phyloP scores from a whole-genome alignment of 64 coral and sea anemone species.

The Stichodactyla mertensii region DNA sequence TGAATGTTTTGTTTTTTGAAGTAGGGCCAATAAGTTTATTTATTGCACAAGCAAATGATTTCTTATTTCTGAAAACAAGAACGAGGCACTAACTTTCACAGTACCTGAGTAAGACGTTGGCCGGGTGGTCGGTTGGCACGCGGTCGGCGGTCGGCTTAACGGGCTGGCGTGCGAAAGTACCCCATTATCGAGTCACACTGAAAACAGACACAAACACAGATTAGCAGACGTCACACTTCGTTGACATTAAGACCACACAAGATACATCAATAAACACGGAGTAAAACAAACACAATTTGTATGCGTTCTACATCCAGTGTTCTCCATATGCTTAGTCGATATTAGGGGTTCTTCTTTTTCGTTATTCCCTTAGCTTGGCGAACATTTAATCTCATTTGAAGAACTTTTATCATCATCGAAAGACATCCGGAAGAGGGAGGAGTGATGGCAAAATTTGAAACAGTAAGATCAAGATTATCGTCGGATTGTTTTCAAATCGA shows the following conservation, averaged over 20 bases:
- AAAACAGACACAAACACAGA: background rate
- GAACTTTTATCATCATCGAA: background rate
- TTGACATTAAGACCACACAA: background rate
- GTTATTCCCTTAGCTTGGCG: background rate
- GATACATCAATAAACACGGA: background rate
- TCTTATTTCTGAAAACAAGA: background rate
- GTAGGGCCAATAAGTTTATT: too few relatives aligned
- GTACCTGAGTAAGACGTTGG: too few relatives aligned
- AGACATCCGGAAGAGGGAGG: conserved; percentile 3
- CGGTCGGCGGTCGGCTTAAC: background rate
- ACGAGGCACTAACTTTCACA: too few relatives aligned
- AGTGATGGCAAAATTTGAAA: background rate
- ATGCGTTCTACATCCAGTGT: too few relatives aligned
- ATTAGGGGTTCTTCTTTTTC: background rate
- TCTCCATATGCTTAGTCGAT: background rate
- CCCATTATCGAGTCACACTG: background rate
- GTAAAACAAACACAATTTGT: too few relatives aligned
- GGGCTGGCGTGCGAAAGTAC: background rate
- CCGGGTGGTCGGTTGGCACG: background rate
- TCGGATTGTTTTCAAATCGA: too few relatives aligned
- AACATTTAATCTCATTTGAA: background rate
- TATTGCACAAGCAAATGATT: too few relatives aligned
- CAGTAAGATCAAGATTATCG: background rate
- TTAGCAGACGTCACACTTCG: background rate
- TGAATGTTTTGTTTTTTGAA: too few relatives aligned